Evolutionary conservation across 2,888 invertebrate species (phyloP), one percentile per base, ranked within the genome.

Genomic region (Brachylomia viminalis): DNA sequence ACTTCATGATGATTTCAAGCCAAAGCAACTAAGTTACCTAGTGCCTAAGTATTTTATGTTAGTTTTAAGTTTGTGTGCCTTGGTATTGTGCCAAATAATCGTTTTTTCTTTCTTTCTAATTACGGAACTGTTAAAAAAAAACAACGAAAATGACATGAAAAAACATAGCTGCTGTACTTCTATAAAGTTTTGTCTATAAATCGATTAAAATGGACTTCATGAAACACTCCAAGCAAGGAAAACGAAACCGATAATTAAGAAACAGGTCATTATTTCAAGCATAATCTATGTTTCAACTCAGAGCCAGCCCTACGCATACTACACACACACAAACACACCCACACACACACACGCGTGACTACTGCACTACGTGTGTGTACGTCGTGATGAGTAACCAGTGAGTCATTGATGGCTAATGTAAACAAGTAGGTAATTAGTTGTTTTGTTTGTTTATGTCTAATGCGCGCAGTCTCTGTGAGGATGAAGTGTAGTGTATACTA

Each of bases 361-460:
- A 42, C 38, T 20, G 17, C 17, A n/a, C 23, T 23, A n/a, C 23
- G 30, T 47, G 30, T 58, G 54, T 38, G 42, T 61, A 47, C 45
- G 42, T n/a, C 4, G 38, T 59, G 73, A 87, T 86, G 86, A 80
- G 77, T 79, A 86, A 83, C 69, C 49, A 42, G 56, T 87, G 86
- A 87, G 23, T 83, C 86, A 86, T 47, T 72, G 72, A 82, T 73
- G 75, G 52, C 30, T 7, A 33, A 42, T 59, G 77, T 76, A 76
- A 72, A 76, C 75, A 76, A 15, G n/a, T n/a, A n/a, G 33, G 49
- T 45, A 62, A 65, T 75, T 54, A 79, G 78, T 78, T 74, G 74
- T 82, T 62, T 72, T 71, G 68, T 75, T 75, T 70, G 67, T 82
- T 77, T 86, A 69, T 83, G 75, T 83, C 88, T 86, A 80, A 54